Base-by-base conservation (phyloP, 2,888 invertebrate species). In the Epiblema foenella region DNA sequence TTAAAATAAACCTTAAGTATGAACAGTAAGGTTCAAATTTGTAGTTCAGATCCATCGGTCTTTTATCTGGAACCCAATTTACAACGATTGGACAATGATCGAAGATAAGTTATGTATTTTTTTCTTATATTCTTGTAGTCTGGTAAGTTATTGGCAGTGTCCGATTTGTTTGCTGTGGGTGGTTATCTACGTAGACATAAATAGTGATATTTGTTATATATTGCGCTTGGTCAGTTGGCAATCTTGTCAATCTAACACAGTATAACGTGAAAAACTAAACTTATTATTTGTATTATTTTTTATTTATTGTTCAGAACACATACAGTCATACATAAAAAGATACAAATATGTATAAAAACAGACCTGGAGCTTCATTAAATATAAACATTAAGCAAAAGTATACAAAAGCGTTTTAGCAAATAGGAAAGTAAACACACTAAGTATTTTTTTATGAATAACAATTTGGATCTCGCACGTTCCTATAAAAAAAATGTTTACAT, bases 141-240 rank as follows among this genome's bases (percentile, higher is more conserved):
- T n/a, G 29, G 20, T 54, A 54, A 54, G 56, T 56, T 56, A 56
- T 56, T 56, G 56, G 59, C 20, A 24, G 10, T 59, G 42, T 24
- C 24, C 15, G 24, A 42, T 39, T 18, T 20, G 58, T 39, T 17
- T 39, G 12, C 5, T 39, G 58, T 58, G 39, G 58, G 58, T 20
- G 58, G 58, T 39, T 20, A 18, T 58, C 17, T 39, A 37, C 20
- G 18, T 18, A 12, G 20, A 11, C 4, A 46, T 46, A n/a, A 46
- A 46, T 46, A 8, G 46, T 46, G 12, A 42, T 3, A 42, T 15
- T 15, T 42, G 42, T 42, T 15, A 15, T 12, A 12, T 42, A 42
- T 42, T n/a, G 42, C 15, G 42, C 42, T 1, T 15, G 10, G 39
- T 39, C 42, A 42, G 42, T 42, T 42, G 42, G 5, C 42, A 42